Base-by-base conservation (phyloP, 1,140 invertebrate genomes). In the Palaemon carinicauda region DNA sequence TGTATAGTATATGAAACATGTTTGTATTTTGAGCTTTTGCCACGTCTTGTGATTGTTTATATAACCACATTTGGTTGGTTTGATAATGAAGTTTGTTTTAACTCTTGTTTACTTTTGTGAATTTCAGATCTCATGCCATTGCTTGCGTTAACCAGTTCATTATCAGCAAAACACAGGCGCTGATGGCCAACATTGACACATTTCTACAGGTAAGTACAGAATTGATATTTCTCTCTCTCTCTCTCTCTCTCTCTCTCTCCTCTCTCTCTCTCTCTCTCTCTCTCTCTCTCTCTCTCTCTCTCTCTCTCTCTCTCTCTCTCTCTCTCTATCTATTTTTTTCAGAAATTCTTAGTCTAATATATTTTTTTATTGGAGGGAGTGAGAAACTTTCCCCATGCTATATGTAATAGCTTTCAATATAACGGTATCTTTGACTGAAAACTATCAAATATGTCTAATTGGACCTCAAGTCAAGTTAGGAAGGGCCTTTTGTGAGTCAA, bases 91-190 rank as follows among this genome's bases (percentile, higher is more conserved):
- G 21, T 14, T 87, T 82, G 69, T 41, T 19, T 69, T 85, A 56
- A 69, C 31, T 33, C 78, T 60, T 65, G 27, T 83, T 56, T 80
- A 86, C n/a, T 89, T 19, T 79, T 87, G 88, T 56, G 1, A 41
- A 89, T 91, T 91, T 19, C 90, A 95, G 97, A 91, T 98, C 97
- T 53, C 97, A 99, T 93, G 98, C 98, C 24, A 97, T 99, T 90
- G 97, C 97, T 52, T 99, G 98, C 94, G 97, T 99, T 3, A 99
- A 99, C 94, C 97, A 98, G 91, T 99, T 99, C 91, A 99, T 99
- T 90, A 96, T 98, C 87, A 96, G 95, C 90, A 94, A 97, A 89
- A 96, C 97, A 19, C 96, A 95, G 91, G 96, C 96, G 15, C 92
- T 99, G 14, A 98, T 99, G 97, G 91, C 96, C 79, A 97, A 99